A percentile compares a stretch with the other conserved stretches of the same genome.
These are phyloP conservation scores for Chascanopsetta lugubris DNA, from an alignment of 2,113 vertebrate genomes.

Conservation along the genomic window DNA sequence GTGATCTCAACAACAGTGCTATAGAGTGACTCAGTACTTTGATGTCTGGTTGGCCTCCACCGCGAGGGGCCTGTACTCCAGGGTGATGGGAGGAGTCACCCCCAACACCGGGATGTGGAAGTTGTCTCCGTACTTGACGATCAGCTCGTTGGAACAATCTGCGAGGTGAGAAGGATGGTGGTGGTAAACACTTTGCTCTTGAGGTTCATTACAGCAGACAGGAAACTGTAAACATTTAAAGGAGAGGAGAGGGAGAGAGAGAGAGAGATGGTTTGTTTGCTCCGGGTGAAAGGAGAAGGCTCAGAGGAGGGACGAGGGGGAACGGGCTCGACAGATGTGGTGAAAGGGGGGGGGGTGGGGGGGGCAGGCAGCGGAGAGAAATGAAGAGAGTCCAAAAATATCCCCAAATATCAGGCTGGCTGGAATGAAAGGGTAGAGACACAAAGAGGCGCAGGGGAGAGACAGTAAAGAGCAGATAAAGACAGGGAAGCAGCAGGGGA, in stretches of 20 bases:
- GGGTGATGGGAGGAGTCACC: constrained; percentile 49
- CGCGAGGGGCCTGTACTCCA: constrained; percentile 71
- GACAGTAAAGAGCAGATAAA: constrained; percentile 54
- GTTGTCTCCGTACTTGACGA: constrained; percentile 71
- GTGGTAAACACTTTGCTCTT: constrained; percentile 8
- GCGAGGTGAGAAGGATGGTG: constrained; percentile 21
- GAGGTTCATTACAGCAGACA: constrained; percentile 15
- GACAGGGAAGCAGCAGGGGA: constrained; percentile 51
- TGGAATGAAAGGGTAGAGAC: constrained; percentile 51
- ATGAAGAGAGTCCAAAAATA: constrained; percentile 35
- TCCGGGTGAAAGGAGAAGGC: not conserved
- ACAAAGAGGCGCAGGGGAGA: constrained; percentile 27
- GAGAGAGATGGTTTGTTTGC: constrained; percentile 2
- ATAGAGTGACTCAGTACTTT: constrained; percentile 44
- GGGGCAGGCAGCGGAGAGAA: too few relatives aligned
- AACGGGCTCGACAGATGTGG: constrained; percentile 31
- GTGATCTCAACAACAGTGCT: too few relatives aligned
- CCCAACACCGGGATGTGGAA: constrained; percentile 59
- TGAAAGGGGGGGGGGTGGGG: constrained; percentile 35
- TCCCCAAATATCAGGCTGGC: constrained; percentile 51
- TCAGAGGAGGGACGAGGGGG: not conserved
- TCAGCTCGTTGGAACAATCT: constrained; percentile 78
- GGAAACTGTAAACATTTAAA: not conserved
- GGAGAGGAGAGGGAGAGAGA: not conserved
- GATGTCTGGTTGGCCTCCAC: constrained; percentile 77